phyloP scores from a whole-genome alignment of 2,113 vertebrate species.

The Dascyllus trimaculatus region DNA sequence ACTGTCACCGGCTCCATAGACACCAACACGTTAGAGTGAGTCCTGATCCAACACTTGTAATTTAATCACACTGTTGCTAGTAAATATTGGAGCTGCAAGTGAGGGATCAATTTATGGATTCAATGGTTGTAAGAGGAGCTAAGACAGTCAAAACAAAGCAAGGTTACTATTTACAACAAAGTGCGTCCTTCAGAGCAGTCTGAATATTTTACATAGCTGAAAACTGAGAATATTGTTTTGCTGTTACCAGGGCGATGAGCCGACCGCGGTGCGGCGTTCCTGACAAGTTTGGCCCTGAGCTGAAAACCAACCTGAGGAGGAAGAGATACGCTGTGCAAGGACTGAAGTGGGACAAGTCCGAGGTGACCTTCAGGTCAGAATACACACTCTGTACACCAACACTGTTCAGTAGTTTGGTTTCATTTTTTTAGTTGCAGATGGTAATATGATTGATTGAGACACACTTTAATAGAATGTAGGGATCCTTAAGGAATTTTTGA shows the following conservation, averaged over 20 bases:
- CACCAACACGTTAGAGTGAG: conserved; percentile 87
- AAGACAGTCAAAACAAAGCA: too few relatives aligned
- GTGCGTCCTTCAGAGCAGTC: background rate
- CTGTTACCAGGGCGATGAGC: conserved; percentile 88
- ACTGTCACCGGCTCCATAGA: conserved; percentile 88
- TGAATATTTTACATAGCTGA: background rate
- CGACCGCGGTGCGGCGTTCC: conserved; percentile 91
- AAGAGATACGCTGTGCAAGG: conserved; percentile 93
- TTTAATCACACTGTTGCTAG: background rate
- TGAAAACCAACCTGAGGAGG: conserved; percentile 92
- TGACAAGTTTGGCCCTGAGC: conserved; percentile 90
- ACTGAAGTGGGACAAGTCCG: conserved; percentile 91
- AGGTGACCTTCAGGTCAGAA: conserved; percentile 92
- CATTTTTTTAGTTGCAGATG: too few relatives aligned
- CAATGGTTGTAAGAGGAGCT: too few relatives aligned
- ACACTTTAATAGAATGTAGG: too few relatives aligned
- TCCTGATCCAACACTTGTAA: conserved; percentile 31
- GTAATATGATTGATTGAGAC: background rate
- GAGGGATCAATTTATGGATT: background rate
- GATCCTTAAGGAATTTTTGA: too few relatives aligned
- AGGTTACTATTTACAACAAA: background rate
- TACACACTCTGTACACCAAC: accelerated
- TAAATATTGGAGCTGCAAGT: background rate
- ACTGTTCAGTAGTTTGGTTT: background rate
- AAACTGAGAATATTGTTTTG: background rate